Conservation (phyloP, 1,140 invertebrate genomes). For the Sycophila sp. region DNA sequence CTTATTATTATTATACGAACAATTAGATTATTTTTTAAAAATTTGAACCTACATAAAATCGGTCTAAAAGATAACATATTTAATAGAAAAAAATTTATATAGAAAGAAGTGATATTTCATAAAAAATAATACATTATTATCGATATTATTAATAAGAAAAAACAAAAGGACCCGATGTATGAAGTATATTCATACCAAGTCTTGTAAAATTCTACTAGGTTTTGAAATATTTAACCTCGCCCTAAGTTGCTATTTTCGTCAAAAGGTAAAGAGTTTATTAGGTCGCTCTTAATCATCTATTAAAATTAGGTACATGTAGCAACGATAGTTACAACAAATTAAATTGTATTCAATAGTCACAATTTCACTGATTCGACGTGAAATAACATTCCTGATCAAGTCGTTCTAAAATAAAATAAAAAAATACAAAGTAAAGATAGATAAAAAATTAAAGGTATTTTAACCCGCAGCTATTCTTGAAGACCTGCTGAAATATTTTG, state of each 20-base stretch:
- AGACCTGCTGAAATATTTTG: neutral
- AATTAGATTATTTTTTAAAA: neutral
- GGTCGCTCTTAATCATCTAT: neutral
- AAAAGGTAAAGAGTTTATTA: neutral
- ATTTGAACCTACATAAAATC: no score
- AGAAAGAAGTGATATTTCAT: neutral
- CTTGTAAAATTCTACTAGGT: neutral
- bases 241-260: neutral
- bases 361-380: neutral
- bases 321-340: neutral
- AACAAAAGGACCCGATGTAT: neutral
- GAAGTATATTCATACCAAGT: neutral
- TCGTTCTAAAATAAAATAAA: neutral
- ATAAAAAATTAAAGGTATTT: neutral
- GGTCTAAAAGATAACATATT: neutral
- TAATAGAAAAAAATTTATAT: neutral
- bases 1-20: slow-evolving; percentile 16
- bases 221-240: neutral
- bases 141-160: neutral
- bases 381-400: slow-evolving; percentile 13
- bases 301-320: neutral
- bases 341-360: neutral
- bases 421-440: neutral
- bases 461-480: neutral
- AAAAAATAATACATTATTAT: neutral